Conservation (phyloP, 2,888 invertebrate species). For the Coenonympha arcania region DNA sequence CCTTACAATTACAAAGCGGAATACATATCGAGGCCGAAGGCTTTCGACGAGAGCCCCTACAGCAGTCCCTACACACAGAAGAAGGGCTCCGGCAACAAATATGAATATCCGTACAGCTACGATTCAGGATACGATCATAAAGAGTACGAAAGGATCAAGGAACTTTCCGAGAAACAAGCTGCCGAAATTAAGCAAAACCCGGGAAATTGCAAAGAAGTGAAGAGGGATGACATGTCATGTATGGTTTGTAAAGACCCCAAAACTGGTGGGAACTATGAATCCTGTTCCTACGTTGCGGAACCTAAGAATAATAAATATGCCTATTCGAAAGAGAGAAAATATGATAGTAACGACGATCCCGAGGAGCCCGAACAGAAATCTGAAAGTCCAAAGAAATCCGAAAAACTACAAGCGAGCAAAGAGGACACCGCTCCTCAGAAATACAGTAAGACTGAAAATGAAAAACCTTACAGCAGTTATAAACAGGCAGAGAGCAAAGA, state of each 20-base stretch:
- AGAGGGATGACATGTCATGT: slow-evolving; percentile 79
- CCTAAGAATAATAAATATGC: slow-evolving; percentile 81
- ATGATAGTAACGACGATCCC: slow-evolving; percentile 74
- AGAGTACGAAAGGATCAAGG: slow-evolving; percentile 73
- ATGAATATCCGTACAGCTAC: slow-evolving; percentile 66
- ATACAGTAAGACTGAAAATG: slow-evolving; percentile 38
- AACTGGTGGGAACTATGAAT: slow-evolving; percentile 84
- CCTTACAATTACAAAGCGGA: slow-evolving; percentile 72
- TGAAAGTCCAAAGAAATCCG: slow-evolving; percentile 47
- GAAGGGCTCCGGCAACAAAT: slow-evolving; percentile 56
- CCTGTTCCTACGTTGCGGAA: slow-evolving; percentile 83
- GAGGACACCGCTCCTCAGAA: slow-evolving; percentile 44
- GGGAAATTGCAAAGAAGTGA: slow-evolving; percentile 77
- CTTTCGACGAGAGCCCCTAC: slow-evolving; percentile 64
- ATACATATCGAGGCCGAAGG: slow-evolving; percentile 66
- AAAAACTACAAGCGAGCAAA: slow-evolving; percentile 50
- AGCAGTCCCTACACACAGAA: slow-evolving; percentile 63
- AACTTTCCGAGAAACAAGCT: slow-evolving; percentile 76
- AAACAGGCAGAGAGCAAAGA: slow-evolving; percentile 42
- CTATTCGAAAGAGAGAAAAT: slow-evolving; percentile 77
- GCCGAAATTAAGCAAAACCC: slow-evolving; percentile 76
- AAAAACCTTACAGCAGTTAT: slow-evolving; percentile 44
- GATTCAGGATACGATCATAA: slow-evolving; percentile 70
- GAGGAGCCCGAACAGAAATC: slow-evolving; percentile 64
- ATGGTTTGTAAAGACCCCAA: slow-evolving; percentile 82